Evolutionary conservation across 2,113 vertebrate genomes (phyloP), one percentile per base, ranked within the genome.

Genomic region (Caloenas nicobarica): DNA sequence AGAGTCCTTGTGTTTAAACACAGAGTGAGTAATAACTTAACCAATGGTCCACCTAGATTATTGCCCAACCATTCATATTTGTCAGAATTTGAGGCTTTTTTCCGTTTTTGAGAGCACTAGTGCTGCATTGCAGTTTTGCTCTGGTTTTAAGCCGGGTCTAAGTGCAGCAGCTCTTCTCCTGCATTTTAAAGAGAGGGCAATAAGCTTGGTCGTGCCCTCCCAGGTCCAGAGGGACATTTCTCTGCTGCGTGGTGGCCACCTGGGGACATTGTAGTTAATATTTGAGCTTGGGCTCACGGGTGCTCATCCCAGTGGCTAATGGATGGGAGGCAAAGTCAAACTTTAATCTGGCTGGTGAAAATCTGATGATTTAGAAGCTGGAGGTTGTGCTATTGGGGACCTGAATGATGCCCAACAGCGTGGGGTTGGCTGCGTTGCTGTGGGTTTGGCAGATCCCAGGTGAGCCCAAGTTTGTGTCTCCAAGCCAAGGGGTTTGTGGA

Each of bases 401-500:
- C 3, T 28, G 86, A 70, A 8, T 1, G 3, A 21, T 38, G 16
- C 18, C 53, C 5, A 5, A 58, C 33, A 0, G 0, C 40, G 14
- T 2, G 24, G 21, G 23, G 21, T 0, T 54, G 86, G 40, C 64
- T 10, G 2, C 3, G 0, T 16, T 16, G 38, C 34, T 58, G 40
- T 28, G 86, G 42, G 12, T 31, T 86, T 1, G 3, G 81, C 70
- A 81, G 69, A 69, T 84, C 14, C 2, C 58, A 24, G 61, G 16
- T 61, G 60, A 79, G 60, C 16, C 3, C 7, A 79, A 53, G 53
- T 81, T n/a, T 72, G 61, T 29, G 38, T 40, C 15, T 51, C 16
- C 0, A 0, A 65, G 31, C 51, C 1, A 2, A 40, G 28, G 29
- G n/a, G 13, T 10, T 78, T 65, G 6, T 0, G 0, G 34, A 5